A percentile compares a stretch with the other conserved stretches of the same genome.
These are phyloP conservation scores for Neolamprologus longior DNA, from an alignment of 2,113 vertebrate genomes.

Conservation along the genomic window DNA sequence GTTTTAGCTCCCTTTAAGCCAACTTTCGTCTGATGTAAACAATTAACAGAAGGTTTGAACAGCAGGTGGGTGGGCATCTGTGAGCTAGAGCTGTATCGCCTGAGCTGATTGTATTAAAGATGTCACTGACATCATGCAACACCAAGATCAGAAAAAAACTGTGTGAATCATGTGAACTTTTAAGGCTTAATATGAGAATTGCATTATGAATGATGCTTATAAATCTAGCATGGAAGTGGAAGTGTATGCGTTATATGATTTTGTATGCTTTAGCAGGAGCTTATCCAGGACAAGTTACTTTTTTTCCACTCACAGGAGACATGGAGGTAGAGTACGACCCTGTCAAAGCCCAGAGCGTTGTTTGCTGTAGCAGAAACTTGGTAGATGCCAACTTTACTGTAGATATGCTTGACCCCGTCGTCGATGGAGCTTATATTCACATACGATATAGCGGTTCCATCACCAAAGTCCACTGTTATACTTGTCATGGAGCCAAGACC, in stretches of 20 bases:
- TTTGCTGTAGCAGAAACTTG: slow-evolving; percentile 80
- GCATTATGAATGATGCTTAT: background rate
- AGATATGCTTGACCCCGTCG: slow-evolving; percentile 85
- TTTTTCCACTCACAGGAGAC: slow-evolving; percentile 77
- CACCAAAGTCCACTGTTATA: slow-evolving; percentile 88
- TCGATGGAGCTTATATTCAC: slow-evolving; percentile 88
- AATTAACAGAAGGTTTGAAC: background rate
- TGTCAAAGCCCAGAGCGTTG: slow-evolving; percentile 85
- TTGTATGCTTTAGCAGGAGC: background rate
- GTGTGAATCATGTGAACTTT: background rate
- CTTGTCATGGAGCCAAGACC: slow-evolving; percentile 85
- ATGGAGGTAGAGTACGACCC: slow-evolving; percentile 84
- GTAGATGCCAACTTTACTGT: slow-evolving; percentile 87
- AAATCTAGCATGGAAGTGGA: background rate
- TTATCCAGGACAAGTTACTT: background rate
- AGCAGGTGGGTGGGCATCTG: background rate
- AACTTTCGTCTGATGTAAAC: background rate
- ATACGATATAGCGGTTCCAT: slow-evolving; percentile 82
- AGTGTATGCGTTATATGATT: background rate
- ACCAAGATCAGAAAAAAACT: background rate
- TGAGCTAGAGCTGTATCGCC: background rate
- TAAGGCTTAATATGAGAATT: background rate
- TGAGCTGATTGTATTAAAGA: background rate
- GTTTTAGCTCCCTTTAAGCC: background rate
- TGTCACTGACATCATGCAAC: background rate